Percentiles rank a stretch among this genome's conserved stretches.
These are phyloP conservation scores for Parapsyche elsis DNA, from an alignment of 1,140 invertebrate genomes.

Conservation along the genomic window DNA sequence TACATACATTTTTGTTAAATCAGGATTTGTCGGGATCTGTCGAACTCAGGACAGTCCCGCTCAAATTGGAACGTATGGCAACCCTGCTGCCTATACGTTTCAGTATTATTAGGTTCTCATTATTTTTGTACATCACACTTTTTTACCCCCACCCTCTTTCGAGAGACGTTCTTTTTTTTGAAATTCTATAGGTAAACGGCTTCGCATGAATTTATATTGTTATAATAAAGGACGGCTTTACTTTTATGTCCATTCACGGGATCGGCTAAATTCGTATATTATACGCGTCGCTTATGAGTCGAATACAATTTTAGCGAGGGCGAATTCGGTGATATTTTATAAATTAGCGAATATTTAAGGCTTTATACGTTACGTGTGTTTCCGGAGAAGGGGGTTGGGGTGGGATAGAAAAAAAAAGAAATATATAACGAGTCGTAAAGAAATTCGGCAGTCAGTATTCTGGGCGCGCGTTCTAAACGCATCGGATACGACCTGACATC, in stretches of 20 bases:
- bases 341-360: background rate
- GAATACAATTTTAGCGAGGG: background rate
- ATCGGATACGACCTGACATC: conserved; percentile 10
- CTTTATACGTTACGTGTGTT: too few relatives aligned
- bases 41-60: too few relatives aligned
- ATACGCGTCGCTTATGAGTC: conserved; percentile 6
- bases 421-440: background rate
- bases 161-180: background rate
- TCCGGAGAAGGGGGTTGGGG: too few relatives aligned
- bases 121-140: too few relatives aligned
- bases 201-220: conserved; percentile 32
- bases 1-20: too few relatives aligned
- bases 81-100: too few relatives aligned
- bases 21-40: too few relatives aligned
- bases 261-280: conserved; percentile 12
- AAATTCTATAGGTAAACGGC: background rate
- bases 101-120: too few relatives aligned
- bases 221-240: conserved; percentile 20
- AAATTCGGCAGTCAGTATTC: conserved; percentile 2
- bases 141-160: background rate
- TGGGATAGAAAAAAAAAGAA: background rate
- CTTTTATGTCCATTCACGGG: background rate
- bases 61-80: too few relatives aligned
- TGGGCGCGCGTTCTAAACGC: background rate
- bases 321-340: background rate